Evolutionary conservation across 2,888 invertebrate species (phyloP).

Genomic region (Anticlea derivata): DNA sequence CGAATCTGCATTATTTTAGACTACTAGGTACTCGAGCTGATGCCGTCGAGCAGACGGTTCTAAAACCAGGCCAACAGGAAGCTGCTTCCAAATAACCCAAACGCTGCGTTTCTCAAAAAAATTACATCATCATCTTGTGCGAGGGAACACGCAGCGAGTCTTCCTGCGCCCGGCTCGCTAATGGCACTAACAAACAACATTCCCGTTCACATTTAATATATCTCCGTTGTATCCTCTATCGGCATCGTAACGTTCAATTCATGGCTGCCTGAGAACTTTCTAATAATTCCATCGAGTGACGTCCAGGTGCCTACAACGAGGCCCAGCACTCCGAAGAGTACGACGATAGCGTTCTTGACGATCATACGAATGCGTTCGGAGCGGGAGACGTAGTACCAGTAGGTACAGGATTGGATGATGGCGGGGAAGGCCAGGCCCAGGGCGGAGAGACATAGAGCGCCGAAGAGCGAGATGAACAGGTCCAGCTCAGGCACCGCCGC

Average conservation of each 20-base stretch:
- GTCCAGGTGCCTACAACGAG: constrained; percentile 88
- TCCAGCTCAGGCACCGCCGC: constrained; percentile 93
- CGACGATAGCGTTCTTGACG: constrained; percentile 85
- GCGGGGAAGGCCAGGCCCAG: constrained; percentile 96
- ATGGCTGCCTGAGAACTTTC: constrained; percentile 68
- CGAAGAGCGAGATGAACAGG: constrained; percentile 91
- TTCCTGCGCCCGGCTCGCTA: constrained; percentile 7
- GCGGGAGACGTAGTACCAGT: constrained; percentile 87
- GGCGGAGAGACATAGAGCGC: constrained; percentile 95
- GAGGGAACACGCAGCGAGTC: constrained; percentile 1
- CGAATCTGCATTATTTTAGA: constrained; percentile 41
- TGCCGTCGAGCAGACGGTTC: constrained; percentile 5
- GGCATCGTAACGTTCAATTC: not conserved
- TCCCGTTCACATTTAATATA: not conserved
- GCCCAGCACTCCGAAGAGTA: constrained; percentile 87
- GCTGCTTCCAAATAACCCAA: not conserved
- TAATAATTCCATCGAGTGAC: constrained; percentile 85
- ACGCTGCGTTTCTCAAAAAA: too few species aligned
- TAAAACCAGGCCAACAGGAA: constrained; percentile 2
- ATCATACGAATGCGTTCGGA: constrained; percentile 82
- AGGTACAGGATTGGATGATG: constrained; percentile 92
- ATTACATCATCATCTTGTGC: too few species aligned
- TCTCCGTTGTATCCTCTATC: constrained; percentile 2
- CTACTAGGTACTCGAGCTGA: constrained; percentile 3
- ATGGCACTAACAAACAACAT: constrained; percentile 14